Conservation (phyloP, 2,888 invertebrate species). For the Brachycybe producta region DNA sequence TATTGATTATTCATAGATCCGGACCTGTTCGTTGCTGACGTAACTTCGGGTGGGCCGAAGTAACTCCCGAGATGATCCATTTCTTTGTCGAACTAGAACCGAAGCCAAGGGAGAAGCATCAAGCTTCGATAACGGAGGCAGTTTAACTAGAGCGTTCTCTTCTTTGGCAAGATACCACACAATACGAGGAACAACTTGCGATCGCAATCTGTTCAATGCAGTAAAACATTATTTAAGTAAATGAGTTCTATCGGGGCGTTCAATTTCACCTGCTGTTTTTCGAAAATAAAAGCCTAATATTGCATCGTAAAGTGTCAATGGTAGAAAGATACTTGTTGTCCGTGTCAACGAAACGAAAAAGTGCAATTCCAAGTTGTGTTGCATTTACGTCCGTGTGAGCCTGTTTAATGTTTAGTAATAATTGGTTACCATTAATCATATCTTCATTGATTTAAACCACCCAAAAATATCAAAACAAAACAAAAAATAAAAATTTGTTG, state of each 20-base stretch:
- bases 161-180: constrained; percentile 9
- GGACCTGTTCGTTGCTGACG: no score
- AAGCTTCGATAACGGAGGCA: neutral
- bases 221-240: no score
- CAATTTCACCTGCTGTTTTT: constrained; percentile 1
- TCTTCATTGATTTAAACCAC: no score
- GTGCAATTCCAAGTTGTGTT: neutral
- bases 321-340: neutral
- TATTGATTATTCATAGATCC: no score
- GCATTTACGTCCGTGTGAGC: neutral
- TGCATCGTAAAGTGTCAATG: neutral
- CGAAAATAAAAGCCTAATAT: constrained; percentile 5
- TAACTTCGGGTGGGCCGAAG: no score
- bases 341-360: constrained; percentile 4
- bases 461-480: no score
- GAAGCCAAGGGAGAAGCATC: neutral
- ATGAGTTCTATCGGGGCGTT: no score
- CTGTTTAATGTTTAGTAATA: no score
- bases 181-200: constrained; percentile 2
- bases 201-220: neutral
- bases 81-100: neutral
- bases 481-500: no score
- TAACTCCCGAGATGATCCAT: no score
- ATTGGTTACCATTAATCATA: no score
- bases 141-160: constrained; percentile 1